phyloP scores from a whole-genome alignment of 2,888 invertebrate species.

The Clanis bilineata region DNA sequence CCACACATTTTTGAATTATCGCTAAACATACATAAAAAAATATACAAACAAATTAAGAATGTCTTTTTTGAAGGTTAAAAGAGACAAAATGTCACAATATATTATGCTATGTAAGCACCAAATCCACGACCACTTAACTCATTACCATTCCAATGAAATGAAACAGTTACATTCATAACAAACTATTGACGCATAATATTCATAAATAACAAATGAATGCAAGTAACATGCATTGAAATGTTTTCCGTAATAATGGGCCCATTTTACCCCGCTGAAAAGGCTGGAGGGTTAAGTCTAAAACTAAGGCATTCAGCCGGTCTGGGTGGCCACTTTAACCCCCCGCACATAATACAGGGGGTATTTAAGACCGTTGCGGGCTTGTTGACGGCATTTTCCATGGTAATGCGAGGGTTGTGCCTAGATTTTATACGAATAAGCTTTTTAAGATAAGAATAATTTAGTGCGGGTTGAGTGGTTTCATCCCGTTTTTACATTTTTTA shows the following conservation, averaged over 20 bases:
- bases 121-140: neutral
- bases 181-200: neutral
- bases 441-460: constrained; percentile 12
- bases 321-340: constrained; percentile 26
- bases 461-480: constrained; percentile 3
- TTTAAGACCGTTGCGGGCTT: constrained; percentile 26
- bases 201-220: neutral
- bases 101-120: no score
- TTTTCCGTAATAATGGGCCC: constrained; percentile 28
- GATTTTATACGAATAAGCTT: constrained; percentile 6
- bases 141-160: no score
- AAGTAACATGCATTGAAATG: constrained; percentile 11
- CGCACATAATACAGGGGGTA: constrained; percentile 23
- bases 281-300: constrained; percentile 34
- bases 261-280: constrained; percentile 21
- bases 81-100: no score
- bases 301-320: constrained; percentile 43
- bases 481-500: neutral
- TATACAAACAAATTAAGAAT: no score
- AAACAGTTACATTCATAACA: neutral
- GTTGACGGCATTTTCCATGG: constrained; percentile 18
- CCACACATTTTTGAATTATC: no score
- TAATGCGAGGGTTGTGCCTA: neutral
- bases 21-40: no score
- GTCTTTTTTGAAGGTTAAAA: no score